These are phyloP conservation scores for Apteryx mantelli DNA, from an alignment of 2,113 vertebrate species.

Conservation along the genomic window DNA sequence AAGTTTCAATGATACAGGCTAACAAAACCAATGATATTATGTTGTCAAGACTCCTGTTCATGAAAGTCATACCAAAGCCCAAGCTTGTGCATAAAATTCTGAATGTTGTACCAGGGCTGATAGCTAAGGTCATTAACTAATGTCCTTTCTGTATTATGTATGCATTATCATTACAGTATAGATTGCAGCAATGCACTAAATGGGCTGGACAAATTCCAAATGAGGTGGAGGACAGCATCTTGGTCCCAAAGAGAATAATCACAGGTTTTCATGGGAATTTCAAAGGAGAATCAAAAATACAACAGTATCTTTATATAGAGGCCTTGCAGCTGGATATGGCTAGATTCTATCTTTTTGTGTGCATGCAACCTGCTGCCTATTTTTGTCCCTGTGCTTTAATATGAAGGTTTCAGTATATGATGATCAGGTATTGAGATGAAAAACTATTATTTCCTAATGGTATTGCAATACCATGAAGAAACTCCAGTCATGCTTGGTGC, in stretches of 20 bases:
- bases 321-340: neutral
- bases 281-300: neutral
- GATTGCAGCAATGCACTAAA: neutral
- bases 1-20: neutral
- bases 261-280: neutral
- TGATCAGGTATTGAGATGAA: neutral
- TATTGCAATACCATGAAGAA: neutral
- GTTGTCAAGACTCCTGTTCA: neutral
- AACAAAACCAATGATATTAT: neutral
- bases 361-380: neutral
- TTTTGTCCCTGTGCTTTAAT: neutral
- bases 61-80: neutral
- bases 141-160: neutral
- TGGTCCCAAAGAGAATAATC: neutral
- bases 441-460: neutral
- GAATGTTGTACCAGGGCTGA: neutral
- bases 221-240: neutral
- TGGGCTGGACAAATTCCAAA: neutral
- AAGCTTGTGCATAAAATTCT: neutral
- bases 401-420: neutral
- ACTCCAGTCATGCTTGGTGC: neutral
- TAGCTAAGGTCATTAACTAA: neutral
- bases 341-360: neutral
- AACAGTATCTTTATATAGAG: neutral
- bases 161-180: neutral